Percentiles rank a stretch among this genome's conserved stretches.
Conservation (phyloP, 2,888 invertebrate species). For the Actias luna region DNA sequence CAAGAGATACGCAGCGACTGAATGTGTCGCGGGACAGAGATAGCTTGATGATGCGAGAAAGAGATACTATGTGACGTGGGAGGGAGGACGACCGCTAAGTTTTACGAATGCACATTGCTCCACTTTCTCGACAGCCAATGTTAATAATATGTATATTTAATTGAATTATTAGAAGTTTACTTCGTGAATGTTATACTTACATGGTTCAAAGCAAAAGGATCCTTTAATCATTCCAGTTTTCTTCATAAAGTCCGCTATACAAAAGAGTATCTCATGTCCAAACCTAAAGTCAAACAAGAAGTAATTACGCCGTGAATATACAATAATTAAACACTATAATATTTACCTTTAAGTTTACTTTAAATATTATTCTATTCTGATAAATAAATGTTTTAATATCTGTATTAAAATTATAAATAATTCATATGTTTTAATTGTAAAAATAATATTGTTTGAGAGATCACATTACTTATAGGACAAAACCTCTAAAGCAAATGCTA, state of each 20-base stretch:
- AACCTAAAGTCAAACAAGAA: neutral
- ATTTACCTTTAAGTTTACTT: neutral
- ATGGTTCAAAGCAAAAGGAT: no score
- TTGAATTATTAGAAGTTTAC: neutral
- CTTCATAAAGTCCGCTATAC: neutral
- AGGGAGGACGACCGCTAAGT: constrained; percentile 71
- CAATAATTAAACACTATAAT: neutral
- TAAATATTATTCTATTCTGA: no score
- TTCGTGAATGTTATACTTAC: neutral
- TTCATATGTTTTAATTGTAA: neutral
- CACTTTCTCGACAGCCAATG: constrained; percentile 39
- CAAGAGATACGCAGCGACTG: constrained; percentile 71
- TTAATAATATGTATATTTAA: no score
- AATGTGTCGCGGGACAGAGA: constrained; percentile 66
- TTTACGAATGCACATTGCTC: constrained; percentile 68
- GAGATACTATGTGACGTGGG: constrained; percentile 64
- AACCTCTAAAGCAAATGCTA: neutral
- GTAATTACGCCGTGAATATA: neutral
- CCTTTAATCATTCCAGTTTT: no score
- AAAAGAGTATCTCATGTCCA: neutral
- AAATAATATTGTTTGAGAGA: neutral
- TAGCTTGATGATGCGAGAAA: constrained; percentile 57
- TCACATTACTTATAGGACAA: neutral
- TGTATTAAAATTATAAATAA: neutral
- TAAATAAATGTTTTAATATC: neutral